Evolutionary conservation across 2,888 invertebrate species (phyloP).

Genomic region (Eupelmus urozonus): DNA sequence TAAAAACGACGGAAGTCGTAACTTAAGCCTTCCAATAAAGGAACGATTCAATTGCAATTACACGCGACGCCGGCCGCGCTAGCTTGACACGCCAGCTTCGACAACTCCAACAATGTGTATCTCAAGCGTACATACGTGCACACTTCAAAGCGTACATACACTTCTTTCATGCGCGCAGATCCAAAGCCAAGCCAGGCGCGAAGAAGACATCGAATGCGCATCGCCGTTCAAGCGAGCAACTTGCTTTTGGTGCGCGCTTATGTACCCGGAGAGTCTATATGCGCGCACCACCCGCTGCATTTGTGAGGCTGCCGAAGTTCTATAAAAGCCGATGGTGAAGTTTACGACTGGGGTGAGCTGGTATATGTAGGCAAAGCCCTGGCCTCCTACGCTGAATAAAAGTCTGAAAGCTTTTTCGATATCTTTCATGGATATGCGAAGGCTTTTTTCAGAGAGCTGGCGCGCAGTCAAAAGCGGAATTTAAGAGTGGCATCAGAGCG

Average conservation of each 20-base stretch:
- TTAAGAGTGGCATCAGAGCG: neutral
- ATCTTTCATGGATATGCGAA: neutral
- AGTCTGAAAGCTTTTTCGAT: constrained; percentile 39
- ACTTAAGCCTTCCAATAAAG: constrained; percentile 2
- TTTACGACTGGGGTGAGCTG: constrained; percentile 42
- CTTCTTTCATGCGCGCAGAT: neutral
- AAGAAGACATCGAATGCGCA: constrained; percentile 28
- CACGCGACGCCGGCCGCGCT: neutral
- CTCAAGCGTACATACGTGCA: neutral
- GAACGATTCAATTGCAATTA: constrained; percentile 20
- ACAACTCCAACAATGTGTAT: neutral
- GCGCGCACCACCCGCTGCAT: constrained; percentile 23
- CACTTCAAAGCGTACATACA: too few relatives aligned
- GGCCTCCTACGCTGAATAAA: constrained; percentile 11
- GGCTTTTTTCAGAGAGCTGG: constrained; percentile 5
- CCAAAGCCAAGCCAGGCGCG: neutral
- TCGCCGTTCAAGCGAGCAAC: neutral
- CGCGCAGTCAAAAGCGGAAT: constrained; percentile 32
- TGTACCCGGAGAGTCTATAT: too few relatives aligned
- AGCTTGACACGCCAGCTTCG: neutral
- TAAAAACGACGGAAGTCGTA: neutral
- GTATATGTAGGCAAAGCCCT: neutral
- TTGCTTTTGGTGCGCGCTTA: neutral
- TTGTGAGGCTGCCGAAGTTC: constrained; percentile 45
- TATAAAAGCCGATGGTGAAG: constrained; percentile 24